Conservation (phyloP, 2,888 invertebrate species). For the Melinaea menophilus region DNA sequence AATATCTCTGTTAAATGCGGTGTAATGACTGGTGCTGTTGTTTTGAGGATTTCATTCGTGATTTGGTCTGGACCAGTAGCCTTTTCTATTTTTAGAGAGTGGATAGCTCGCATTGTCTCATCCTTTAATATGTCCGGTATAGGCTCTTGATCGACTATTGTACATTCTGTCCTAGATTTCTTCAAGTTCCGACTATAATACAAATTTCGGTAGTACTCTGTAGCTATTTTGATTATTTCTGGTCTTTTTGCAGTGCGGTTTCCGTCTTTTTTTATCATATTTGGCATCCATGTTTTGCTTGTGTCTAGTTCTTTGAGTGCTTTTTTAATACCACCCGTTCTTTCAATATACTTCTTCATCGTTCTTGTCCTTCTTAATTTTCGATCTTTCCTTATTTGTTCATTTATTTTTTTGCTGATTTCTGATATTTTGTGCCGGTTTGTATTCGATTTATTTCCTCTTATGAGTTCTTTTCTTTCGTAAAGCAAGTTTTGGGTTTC, state of each 20-base stretch:
- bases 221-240: constrained; percentile 8
- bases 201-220: constrained; percentile 2
- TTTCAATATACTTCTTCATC: constrained; percentile 10
- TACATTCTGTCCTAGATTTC: too few relatives aligned
- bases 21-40: too few relatives aligned
- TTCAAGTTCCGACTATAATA: background rate
- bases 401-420: constrained; percentile 15
- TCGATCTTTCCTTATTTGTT: constrained; percentile 12
- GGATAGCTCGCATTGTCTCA: too few relatives aligned
- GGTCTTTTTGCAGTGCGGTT: constrained; percentile 4
- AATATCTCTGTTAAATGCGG: too few relatives aligned
- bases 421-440: constrained; percentile 7
- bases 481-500: too few relatives aligned
- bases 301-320: constrained; percentile 10
- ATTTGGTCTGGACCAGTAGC: too few relatives aligned
- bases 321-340: constrained; percentile 14
- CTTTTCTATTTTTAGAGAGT: too few relatives aligned
- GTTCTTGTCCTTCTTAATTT: constrained; percentile 11
- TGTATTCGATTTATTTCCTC: too few relatives aligned
- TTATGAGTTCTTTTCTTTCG: too few relatives aligned
- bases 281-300: constrained; percentile 13
- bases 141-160: too few relatives aligned
- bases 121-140: too few relatives aligned
- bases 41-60: too few relatives aligned
- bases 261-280: constrained; percentile 6